Conservation (phyloP, 2,888 invertebrate species). For the Lepeophtheirus nordmannii region DNA sequence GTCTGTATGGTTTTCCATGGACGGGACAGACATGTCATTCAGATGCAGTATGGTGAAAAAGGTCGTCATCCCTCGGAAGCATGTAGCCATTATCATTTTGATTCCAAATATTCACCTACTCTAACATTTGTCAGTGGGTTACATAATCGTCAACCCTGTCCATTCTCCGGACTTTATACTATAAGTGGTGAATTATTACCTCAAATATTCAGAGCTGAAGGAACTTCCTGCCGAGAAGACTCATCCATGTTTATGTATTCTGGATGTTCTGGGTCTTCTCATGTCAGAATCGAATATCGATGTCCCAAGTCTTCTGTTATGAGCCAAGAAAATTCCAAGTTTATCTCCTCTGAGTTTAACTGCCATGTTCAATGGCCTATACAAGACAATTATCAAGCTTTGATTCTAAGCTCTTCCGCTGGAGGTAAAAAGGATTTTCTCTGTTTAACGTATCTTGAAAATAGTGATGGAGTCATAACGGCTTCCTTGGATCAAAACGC, state of each 20-base stretch:
- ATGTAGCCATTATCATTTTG: conserved; percentile 19
- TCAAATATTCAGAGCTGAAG: neutral
- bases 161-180: conserved; percentile 21
- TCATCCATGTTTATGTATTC: conserved; percentile 9
- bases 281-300: conserved; percentile 9
- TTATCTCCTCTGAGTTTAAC: neutral
- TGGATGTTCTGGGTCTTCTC: conserved; percentile 13
- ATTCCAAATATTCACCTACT: neutral
- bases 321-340: neutral
- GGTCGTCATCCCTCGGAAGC: conserved; percentile 19
- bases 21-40: conserved; percentile 50
- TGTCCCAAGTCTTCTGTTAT: conserved; percentile 6
- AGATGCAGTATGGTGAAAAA: conserved; percentile 29
- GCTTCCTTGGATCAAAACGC: neutral
- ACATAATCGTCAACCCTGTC: conserved; percentile 5
- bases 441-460: conserved; percentile 14
- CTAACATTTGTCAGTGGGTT: conserved; percentile 10
- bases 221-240: neutral
- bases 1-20: conserved; percentile 58
- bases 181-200: neutral
- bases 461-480: conserved; percentile 11
- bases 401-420: conserved; percentile 3
- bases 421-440: neutral
- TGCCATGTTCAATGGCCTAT: conserved; percentile 20
- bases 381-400: conserved; percentile 10